phyloP scores from a whole-genome alignment of 2,797 vertebrate species.

The Lacerta viridis region DNA sequence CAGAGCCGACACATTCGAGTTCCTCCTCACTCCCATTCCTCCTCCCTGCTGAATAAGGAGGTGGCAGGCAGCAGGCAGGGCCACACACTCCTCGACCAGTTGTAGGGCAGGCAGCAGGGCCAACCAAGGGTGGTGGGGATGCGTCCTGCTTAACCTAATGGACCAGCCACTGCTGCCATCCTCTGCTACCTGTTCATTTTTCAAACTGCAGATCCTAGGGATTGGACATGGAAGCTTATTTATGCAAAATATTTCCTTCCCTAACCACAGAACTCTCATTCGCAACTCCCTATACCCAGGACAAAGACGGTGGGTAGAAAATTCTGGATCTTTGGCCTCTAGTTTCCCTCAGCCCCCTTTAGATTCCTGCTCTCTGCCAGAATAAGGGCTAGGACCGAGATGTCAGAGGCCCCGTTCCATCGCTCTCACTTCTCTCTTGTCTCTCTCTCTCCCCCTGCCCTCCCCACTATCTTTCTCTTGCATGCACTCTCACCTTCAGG shows the following conservation, averaged over 20 bases:
- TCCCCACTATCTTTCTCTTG: fast-evolving
- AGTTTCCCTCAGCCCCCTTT: background rate
- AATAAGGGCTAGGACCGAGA: background rate
- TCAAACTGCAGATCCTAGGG: background rate
- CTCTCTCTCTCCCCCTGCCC: too few species aligned
- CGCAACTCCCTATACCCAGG: background rate
- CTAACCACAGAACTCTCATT: background rate
- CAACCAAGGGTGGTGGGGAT: too few species aligned
- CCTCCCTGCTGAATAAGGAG: too few species aligned
- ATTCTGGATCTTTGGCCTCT: background rate
- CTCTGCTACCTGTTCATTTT: background rate
- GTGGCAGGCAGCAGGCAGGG: too few species aligned
- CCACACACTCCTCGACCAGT: too few species aligned
- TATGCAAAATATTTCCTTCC: too few species aligned
- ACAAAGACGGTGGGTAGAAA: background rate
- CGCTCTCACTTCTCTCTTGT: too few species aligned
- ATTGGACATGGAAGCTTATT: background rate
- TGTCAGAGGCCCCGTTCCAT: background rate
- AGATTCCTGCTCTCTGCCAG: background rate
- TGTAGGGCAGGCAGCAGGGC: too few species aligned
- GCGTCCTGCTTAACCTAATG: too few species aligned
- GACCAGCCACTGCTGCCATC: too few species aligned
- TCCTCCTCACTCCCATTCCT: too few species aligned
- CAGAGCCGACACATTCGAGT: too few species aligned
- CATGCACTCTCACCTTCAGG: conserved; percentile 21